Evolutionary conservation across 1,140 invertebrate genomes (phyloP).

Genomic region (Bombus breviceps): DNA sequence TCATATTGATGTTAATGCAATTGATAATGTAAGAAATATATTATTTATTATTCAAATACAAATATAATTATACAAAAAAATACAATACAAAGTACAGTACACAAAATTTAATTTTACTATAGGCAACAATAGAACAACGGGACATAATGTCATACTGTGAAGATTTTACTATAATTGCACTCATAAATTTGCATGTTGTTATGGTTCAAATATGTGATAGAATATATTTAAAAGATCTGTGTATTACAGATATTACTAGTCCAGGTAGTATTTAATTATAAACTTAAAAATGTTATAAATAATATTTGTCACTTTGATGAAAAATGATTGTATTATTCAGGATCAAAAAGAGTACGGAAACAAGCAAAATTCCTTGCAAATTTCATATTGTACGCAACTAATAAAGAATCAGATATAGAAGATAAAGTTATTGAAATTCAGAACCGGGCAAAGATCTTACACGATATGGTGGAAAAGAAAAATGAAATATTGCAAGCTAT

Average conservation of each 20-base stretch:
- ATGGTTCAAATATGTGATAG: conserved; percentile 62
- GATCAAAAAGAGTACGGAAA: conserved; percentile 66
- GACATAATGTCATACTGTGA: conserved; percentile 50
- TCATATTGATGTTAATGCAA: conserved; percentile 55
- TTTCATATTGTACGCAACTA: conserved; percentile 69
- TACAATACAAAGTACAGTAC: background rate
- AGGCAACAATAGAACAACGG: conserved; percentile 66
- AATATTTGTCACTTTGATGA: background rate
- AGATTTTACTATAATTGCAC: conserved; percentile 57
- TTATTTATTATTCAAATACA: conserved; percentile 9
- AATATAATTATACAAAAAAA: background rate
- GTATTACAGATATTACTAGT: conserved; percentile 69
- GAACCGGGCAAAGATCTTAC: conserved; percentile 37
- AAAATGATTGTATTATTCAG: conserved; percentile 43
- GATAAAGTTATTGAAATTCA: conserved; percentile 57
- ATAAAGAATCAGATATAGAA: conserved; percentile 60
- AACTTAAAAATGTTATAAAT: background rate
- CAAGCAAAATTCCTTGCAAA: conserved; percentile 68
- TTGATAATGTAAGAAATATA: conserved; percentile 56
- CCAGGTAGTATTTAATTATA: conserved; percentile 58
- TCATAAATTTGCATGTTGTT: conserved; percentile 68
- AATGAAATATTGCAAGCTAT: conserved; percentile 28
- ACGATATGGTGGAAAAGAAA: conserved; percentile 58
- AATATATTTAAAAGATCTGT: conserved; percentile 72
- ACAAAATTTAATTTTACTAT: conserved; percentile 26